These are phyloP conservation scores for Benthosema pterotum DNA, from an alignment of 2,797 vertebrate genomes.

Conservation along the genomic window DNA sequence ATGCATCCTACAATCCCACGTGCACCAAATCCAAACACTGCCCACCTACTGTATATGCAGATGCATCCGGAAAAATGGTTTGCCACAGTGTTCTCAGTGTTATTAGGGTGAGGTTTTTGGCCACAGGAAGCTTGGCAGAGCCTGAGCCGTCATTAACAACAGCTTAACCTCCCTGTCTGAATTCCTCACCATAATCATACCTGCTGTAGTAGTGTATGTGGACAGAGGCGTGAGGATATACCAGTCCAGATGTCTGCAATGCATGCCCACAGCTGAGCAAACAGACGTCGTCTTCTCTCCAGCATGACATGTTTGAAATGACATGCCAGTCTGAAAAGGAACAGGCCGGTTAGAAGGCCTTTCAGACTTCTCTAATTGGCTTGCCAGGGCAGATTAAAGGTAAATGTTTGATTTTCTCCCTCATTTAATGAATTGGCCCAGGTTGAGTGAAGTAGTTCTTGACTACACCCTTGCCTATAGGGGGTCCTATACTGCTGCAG, in stretches of 20 bases:
- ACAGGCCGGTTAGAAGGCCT: constrained; percentile 16
- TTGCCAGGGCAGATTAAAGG: constrained; percentile 16
- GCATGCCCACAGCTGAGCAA: constrained; percentile 77
- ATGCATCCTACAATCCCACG: constrained; percentile 38
- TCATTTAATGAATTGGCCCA: no score
- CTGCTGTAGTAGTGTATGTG: constrained; percentile 29
- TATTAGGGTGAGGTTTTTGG: constrained; percentile 1
- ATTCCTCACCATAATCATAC: constrained; percentile 35
- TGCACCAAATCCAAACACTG: constrained; percentile 53
- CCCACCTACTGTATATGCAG: constrained; percentile 49
- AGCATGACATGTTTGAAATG: constrained; percentile 76
- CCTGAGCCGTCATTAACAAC: neutral
- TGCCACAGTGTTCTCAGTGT: constrained; percentile 25
- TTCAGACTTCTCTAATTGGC: constrained; percentile 34
- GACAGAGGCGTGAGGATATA: constrained; percentile 14
- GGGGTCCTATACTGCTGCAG: constrained; percentile 3
- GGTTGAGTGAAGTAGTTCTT: no score
- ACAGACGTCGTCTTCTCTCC: constrained; percentile 72
- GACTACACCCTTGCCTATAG: no score
- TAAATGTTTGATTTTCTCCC: constrained; percentile 7
- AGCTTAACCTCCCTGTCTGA: constrained; percentile 5
- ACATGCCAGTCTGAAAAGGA: constrained; percentile 63
- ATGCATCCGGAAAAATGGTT: constrained; percentile 53
- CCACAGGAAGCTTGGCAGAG: constrained; percentile 38
- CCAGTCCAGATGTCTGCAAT: constrained; percentile 67